Evolutionary conservation across 2,888 invertebrate species (phyloP).

Genomic region (Anthrax anthrax): DNA sequence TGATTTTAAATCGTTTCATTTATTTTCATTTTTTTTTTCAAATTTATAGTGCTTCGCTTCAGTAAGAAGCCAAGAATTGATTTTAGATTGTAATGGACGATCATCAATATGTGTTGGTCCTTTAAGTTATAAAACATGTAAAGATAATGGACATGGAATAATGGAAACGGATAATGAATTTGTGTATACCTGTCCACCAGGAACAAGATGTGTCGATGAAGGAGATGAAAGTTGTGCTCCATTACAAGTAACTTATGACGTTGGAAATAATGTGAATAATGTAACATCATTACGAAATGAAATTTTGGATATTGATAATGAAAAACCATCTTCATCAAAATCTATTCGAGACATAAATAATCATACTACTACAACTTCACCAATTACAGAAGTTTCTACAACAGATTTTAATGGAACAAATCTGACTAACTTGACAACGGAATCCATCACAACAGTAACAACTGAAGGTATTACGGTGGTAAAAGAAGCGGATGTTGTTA

Average conservation of each 20-base stretch:
- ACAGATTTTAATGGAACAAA: too few species aligned
- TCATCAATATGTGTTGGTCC: constrained; percentile 26
- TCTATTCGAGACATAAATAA: too few species aligned
- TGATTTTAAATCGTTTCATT: background rate
- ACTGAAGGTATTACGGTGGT: too few species aligned
- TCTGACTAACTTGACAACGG: too few species aligned
- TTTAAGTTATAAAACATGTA: constrained; percentile 21
- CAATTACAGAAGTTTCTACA: too few species aligned
- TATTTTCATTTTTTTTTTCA: background rate
- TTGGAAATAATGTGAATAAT: too few species aligned
- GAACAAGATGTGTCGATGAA: constrained; percentile 23
- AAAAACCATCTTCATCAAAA: too few species aligned
- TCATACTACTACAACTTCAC: too few species aligned
- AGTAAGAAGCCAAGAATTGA: constrained; percentile 17
- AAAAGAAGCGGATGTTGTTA: too few species aligned
- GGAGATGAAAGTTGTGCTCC: constrained; percentile 24
- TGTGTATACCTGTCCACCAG: constrained; percentile 17
- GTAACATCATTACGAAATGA: too few species aligned
- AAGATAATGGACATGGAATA: constrained; percentile 13
- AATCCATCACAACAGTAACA: too few species aligned
- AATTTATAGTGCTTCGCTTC: constrained; percentile 21
- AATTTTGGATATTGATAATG: too few species aligned
- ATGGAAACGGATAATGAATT: constrained; percentile 16
- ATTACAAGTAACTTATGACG: constrained; percentile 1
- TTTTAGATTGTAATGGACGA: constrained; percentile 22